Evolutionary conservation across 2,888 invertebrate species (phyloP), one percentile per base, ranked within the genome.

Genomic region (Hydrotaea diabolus): DNA sequence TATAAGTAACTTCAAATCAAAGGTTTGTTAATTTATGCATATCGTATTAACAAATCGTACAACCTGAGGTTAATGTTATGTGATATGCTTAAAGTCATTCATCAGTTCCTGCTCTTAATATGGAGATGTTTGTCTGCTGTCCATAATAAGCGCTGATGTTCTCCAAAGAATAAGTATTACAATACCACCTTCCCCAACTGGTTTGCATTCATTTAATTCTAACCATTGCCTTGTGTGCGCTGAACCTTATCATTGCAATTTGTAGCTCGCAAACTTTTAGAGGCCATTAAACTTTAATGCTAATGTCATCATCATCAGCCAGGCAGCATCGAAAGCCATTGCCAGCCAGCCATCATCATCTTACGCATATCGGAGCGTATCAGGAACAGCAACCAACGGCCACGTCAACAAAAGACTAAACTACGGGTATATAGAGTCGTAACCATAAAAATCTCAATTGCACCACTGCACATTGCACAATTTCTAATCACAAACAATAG

Each of bases 241-340:
- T 49, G 49, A 49, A 49, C 49, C 69, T 69, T 69, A 69, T 69
- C 69, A 46, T 73, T 74, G 79, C 26, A 59, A 49, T 79, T 62
- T 46, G 64, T 77, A 78, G 43, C 46, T 71, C 23, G 69, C 69
- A 23, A 69, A 69, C 43, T 78, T 62, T 57, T 69, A 11, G 77
- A 59, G 71, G 46, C 73, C 77, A 85, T 82, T 85, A 80, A 85
- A 85, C 79, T 39, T 62, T 80, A 82, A 85, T 82, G 81, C 19
- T 79, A 85, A 85, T 85, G 79, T 80, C 82, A 84, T 81, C 77
- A 66, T 66, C 19, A 43, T 66, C 62, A 31, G 31, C 62, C 13
- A 0, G 17, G n/a, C n/a, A 26, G 13, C 2, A 26, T 26, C 0
- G 15, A 26, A 15, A 9, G 39, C 39, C 62, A 66, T 9, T 39